Evolutionary conservation across 1,140 invertebrate species (phyloP).

Genomic region (Leptopilina boulardi): DNA sequence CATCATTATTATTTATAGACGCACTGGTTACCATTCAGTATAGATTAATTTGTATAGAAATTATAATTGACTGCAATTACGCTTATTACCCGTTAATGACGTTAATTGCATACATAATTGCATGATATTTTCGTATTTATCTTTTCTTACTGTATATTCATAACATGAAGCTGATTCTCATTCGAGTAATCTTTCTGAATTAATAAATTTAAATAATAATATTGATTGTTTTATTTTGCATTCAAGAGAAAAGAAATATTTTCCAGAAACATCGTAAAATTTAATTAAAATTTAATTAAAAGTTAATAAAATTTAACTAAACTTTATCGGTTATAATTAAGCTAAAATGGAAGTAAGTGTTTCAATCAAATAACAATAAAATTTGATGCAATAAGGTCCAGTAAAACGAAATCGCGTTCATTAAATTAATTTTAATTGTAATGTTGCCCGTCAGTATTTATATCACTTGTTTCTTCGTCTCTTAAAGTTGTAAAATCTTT

Average conservation of each 20-base stretch:
- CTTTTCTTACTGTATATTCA: neutral
- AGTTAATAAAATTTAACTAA: neutral
- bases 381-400: neutral
- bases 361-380: neutral
- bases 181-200: neutral
- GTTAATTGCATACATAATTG: neutral
- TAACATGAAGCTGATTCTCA: neutral
- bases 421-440: conserved; percentile 1
- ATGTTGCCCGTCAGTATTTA: neutral
- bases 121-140: neutral
- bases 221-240: neutral
- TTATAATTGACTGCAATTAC: neutral
- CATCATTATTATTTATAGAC: neutral
- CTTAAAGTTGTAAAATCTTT: too few species aligned
- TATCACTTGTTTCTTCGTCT: neutral
- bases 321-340: neutral
- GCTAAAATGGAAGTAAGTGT: neutral
- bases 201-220: neutral
- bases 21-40: neutral
- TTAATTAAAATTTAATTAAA: conserved; percentile 12
- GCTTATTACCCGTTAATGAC: neutral
- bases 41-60: neutral
- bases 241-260: too few species aligned
- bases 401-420: neutral
- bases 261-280: neutral